Evolutionary conservation across 2,888 invertebrate species (phyloP), one percentile per base, ranked within the genome.

Genomic region (Heliconius charithonia): DNA sequence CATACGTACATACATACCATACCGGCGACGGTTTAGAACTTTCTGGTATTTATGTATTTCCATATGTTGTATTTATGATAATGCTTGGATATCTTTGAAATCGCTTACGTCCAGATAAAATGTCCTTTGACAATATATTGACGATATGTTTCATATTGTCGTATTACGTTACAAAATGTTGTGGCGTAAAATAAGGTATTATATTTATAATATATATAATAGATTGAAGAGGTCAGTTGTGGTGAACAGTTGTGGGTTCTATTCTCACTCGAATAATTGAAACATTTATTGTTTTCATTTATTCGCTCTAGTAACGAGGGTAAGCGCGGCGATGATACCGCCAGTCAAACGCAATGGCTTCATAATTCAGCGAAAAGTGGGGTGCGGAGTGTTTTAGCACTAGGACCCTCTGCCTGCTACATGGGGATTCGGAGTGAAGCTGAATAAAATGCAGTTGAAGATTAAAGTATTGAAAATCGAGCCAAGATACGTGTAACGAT

Each of bases 41-140:
- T 78, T 82, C 82, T 82, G 80, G 81, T 85, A 89, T 89, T 89
- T 89, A 89, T 90, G 90, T 86, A 87, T 89, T 86, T 86, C 85
- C 89, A 89, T 88, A 89, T 87, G 88, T 82, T 81, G 79, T 81
- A 82, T 84, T 83, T 83, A 83, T 81, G 81, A 75, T 81, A 83
- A 82, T 83, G 83, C 77, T 63, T 56, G 51, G 70, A 78, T 83
- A 83, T 83, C 83, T 78, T 83, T 70, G 78, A 79, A 81, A 82
- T 81, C 83, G 81, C 73, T 80, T 78, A 79, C 72, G 79, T 80
- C 80, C 75, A 81, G 77, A 81, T 81, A 80, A 78, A 81, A 81
- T 81, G 67, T 72, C 59, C 75, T 81, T 75, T 77, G 62, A 70
- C 71, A 80, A 81, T 81, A 80, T 72, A 78, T 79, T 75, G 74